phyloP scores from a whole-genome alignment of 2,797 vertebrate species.

The Microchirus variegatus region DNA sequence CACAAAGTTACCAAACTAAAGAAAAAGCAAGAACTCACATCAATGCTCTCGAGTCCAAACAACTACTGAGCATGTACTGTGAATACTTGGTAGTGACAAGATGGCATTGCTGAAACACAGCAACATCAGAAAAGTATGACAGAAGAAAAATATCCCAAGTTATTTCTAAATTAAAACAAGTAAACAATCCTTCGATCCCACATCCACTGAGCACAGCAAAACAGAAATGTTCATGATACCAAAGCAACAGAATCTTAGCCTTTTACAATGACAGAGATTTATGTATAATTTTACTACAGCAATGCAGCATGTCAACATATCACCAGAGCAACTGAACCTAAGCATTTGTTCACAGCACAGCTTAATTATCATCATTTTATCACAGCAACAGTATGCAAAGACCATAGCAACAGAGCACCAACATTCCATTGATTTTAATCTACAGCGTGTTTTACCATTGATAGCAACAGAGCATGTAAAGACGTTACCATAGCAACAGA shows the following conservation, averaged over 20 bases:
- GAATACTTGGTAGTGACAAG: not conserved
- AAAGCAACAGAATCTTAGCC: constrained; percentile 18
- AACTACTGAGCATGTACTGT: constrained; percentile 46
- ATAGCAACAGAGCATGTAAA: constrained; percentile 33
- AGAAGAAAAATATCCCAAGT: constrained; percentile 30
- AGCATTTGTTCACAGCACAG: constrained; percentile 54
- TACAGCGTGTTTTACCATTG: constrained; percentile 40
- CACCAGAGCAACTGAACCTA: constrained; percentile 48
- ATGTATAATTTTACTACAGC: constrained; percentile 33
- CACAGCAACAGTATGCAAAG: constrained; percentile 53
- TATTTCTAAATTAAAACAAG: constrained; percentile 59
- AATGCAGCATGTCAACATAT: constrained; percentile 33
- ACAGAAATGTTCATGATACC: constrained; percentile 14
- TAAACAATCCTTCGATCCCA: constrained; percentile 43
- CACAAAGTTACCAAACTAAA: constrained; percentile 62
- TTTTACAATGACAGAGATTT: constrained; percentile 23
- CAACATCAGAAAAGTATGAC: constrained; percentile 52
- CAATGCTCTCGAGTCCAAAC: constrained; percentile 49
- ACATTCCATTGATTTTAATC: constrained; percentile 24
- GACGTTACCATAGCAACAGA: constrained; percentile 41
- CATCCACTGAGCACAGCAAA: constrained; percentile 20
- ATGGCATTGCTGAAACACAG: constrained; percentile 50
- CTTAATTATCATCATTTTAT: constrained; percentile 52
- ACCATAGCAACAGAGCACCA: constrained; percentile 52
- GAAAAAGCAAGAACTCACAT: constrained; percentile 63